Evolutionary conservation across 2,888 invertebrate genomes (phyloP).

Genomic region (Byasa hedistus): DNA sequence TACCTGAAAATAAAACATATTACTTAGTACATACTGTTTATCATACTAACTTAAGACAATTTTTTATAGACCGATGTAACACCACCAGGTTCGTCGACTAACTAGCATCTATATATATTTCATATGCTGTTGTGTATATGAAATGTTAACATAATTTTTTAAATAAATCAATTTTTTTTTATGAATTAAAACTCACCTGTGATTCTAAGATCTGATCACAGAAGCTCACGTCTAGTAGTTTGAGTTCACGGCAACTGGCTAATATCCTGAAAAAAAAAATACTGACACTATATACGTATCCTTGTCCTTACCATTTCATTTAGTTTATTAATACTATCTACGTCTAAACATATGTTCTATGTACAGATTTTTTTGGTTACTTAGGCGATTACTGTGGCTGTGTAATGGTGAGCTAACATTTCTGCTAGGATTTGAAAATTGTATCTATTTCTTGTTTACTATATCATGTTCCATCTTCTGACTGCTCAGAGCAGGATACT

Average conservation of each 20-base stretch:
- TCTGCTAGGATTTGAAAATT: no score
- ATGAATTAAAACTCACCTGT: slow-evolving; percentile 68
- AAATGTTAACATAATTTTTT: neutral
- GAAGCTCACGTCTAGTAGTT: slow-evolving; percentile 92
- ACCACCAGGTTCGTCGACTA: no score
- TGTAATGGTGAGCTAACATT: no score
- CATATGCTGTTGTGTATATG: no score
- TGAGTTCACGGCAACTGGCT: slow-evolving; percentile 83
- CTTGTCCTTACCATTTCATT: neutral
- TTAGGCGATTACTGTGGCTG: no score
- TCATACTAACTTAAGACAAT: neutral
- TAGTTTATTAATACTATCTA: neutral
- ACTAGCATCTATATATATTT: no score
- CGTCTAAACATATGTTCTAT: no score
- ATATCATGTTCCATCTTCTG: no score
- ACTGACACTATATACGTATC: neutral
- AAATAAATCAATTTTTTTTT: neutral
- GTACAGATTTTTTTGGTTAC: no score
- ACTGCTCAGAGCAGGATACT: no score
- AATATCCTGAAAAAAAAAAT: slow-evolving; percentile 78
- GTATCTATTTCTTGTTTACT: no score
- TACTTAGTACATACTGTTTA: neutral
- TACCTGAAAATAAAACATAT: slow-evolving; percentile 53
- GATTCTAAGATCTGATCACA: slow-evolving; percentile 88
- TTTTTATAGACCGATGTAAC: neutral